These are phyloP conservation scores for Furnarius figulus DNA, from an alignment of 2,113 vertebrate species.

Conservation along the genomic window DNA sequence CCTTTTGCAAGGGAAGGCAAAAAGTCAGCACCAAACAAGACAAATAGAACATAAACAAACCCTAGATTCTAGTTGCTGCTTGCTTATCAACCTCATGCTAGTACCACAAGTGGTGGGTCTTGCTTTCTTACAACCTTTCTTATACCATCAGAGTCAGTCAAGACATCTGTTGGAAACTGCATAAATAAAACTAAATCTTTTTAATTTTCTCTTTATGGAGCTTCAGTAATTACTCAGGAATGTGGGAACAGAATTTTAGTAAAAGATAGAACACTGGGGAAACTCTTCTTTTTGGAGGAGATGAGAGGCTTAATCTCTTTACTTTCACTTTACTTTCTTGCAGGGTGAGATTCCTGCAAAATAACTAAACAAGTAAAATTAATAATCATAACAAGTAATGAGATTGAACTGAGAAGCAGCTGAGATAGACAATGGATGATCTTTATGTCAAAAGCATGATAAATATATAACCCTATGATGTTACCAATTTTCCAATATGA, in stretches of 20 bases:
- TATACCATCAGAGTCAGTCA: slow-evolving; percentile 3
- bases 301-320: neutral
- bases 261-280: neutral
- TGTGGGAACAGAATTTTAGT: neutral
- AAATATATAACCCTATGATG: neutral
- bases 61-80: slow-evolving; percentile 1
- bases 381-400: neutral
- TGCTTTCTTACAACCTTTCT: neutral
- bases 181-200: neutral
- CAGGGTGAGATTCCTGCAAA: neutral
- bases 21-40: slow-evolving; percentile 23
- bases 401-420: neutral
- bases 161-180: neutral
- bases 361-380: neutral
- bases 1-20: neutral
- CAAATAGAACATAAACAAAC: slow-evolving; percentile 32
- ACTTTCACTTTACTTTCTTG: neutral
- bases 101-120: neutral
- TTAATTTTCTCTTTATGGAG: neutral
- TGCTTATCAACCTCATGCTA: neutral
- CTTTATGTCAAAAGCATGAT: neutral
- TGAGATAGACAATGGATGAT: neutral
- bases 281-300: neutral
- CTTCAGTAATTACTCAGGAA: neutral
- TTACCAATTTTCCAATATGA: neutral